Evolutionary conservation across 2,888 invertebrate species (phyloP), one percentile per base, ranked within the genome.

Genomic region (Tachina fera): DNA sequence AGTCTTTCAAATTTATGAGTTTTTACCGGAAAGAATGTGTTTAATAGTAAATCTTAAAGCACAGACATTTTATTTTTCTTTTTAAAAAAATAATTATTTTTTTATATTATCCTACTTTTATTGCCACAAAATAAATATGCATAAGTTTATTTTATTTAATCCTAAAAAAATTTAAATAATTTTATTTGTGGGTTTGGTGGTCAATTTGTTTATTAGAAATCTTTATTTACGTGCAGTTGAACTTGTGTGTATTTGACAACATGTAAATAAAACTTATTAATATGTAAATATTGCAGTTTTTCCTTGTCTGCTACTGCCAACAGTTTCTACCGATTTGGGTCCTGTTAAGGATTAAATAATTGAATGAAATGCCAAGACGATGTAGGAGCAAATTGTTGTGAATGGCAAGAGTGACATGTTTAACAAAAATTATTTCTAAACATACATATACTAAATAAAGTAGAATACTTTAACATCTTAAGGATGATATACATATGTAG

Each of bases 221-320:
- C 10, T 16, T 47, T 41, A 9, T 63, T 13, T 63, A 31, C 4
- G 39, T 63, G 41, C 61, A 22, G 43, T 41, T 14, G 14, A 60
- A 39, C 11, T 63, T 63, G 43, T 39, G 10, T 47, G 63, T 74
- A 51, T 78, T 51, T 83, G 77, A 72, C 78, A 77, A 65, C 19
- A 82, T 78, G 81, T 75, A 78, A 82, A 85, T 85, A 75, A 80
- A 82, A 71, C 68, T 81, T 84, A 77, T 82, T 78, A 78, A 85
- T 82, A 82, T 78, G 81, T 81, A 81, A 81, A 81, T 84, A 81
- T 31, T 72, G 45, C 19, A 61, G 31, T 53, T 53, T 60, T 63
- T 56, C 16, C 45, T 14, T 67, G 45, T 19, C 39, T 19, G 6
- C 22, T 43, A 9, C 63, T 56, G 11, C 9, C 14, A 41, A 68